Evolutionary conservation across 1,140 invertebrate species (phyloP).

Genomic region (Coelopa frigida): DNA sequence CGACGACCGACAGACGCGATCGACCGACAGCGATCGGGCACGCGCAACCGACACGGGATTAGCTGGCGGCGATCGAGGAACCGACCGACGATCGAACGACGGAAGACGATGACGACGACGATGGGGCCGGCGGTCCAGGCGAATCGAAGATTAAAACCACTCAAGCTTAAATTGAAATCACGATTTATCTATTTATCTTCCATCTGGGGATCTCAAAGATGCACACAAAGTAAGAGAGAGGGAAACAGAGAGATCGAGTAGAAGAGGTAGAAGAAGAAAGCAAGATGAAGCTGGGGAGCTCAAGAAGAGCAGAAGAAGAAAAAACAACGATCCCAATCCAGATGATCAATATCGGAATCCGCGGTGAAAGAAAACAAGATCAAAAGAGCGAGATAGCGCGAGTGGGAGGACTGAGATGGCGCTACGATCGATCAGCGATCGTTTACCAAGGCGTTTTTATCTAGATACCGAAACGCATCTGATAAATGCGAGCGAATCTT

Average conservation of each 20-base stretch:
- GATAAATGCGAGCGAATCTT: too few relatives aligned
- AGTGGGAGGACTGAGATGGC: too few relatives aligned
- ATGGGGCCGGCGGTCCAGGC: slow-evolving; percentile 1
- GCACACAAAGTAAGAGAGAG: neutral
- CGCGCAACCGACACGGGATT: neutral
- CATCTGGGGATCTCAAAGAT: slow-evolving; percentile 13
- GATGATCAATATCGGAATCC: too few relatives aligned
- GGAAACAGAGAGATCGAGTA: neutral
- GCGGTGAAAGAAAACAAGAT: too few relatives aligned
- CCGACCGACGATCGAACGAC: neutral
- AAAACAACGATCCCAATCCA: neutral
- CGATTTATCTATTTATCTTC: slow-evolving; percentile 16
- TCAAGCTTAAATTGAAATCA: slow-evolving; percentile 18
- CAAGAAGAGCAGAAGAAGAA: neutral
- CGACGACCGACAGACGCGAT: too few relatives aligned
- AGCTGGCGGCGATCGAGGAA: neutral
- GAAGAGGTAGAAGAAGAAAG: neutral
- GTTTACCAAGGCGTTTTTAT: too few relatives aligned
- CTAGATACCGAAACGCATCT: too few relatives aligned
- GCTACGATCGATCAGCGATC: too few relatives aligned
- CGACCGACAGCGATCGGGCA: too few relatives aligned
- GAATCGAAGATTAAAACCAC: slow-evolving; percentile 13
- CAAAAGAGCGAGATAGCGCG: too few relatives aligned
- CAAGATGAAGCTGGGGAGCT: neutral
- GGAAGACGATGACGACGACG: neutral